Conservation (phyloP, 2,113 vertebrate genomes). For the Ginglymostoma cirratum region DNA sequence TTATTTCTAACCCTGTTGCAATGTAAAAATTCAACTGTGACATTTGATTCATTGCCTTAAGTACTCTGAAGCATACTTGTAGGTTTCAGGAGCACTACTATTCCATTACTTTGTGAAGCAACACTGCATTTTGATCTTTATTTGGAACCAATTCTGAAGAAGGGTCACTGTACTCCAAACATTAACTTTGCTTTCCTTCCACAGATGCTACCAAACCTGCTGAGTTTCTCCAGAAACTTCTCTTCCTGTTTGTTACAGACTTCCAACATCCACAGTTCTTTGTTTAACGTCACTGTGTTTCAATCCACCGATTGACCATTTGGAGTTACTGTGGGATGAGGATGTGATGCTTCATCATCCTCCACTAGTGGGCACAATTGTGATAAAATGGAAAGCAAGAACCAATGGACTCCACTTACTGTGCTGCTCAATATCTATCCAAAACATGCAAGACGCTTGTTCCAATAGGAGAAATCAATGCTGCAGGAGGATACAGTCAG, state of each 20-base stretch:
- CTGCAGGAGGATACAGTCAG: neutral
- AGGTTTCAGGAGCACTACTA: neutral
- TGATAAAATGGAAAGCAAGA: neutral
- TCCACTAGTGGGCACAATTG: neutral
- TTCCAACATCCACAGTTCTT: too few relatives aligned
- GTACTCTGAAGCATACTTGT: neutral
- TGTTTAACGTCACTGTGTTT: too few relatives aligned
- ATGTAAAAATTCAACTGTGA: constrained; percentile 13
- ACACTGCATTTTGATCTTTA: neutral
- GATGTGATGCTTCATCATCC: neutral
- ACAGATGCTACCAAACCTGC: too few relatives aligned
- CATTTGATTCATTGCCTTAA: neutral
- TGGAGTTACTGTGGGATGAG: neutral
- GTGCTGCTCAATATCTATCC: neutral
- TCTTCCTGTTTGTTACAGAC: too few relatives aligned
- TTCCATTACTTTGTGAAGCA: neutral
- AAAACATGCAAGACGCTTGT: neutral
- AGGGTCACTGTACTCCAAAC: too few relatives aligned
- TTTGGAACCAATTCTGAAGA: too few relatives aligned
- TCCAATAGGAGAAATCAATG: neutral
- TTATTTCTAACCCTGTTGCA: neutral
- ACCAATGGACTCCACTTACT: neutral
- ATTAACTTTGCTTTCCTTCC: too few relatives aligned
- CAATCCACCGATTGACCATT: neutral
- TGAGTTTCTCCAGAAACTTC: too few relatives aligned